Base-by-base conservation (phyloP, 2,113 vertebrate species). In the Chitala chitala region DNA sequence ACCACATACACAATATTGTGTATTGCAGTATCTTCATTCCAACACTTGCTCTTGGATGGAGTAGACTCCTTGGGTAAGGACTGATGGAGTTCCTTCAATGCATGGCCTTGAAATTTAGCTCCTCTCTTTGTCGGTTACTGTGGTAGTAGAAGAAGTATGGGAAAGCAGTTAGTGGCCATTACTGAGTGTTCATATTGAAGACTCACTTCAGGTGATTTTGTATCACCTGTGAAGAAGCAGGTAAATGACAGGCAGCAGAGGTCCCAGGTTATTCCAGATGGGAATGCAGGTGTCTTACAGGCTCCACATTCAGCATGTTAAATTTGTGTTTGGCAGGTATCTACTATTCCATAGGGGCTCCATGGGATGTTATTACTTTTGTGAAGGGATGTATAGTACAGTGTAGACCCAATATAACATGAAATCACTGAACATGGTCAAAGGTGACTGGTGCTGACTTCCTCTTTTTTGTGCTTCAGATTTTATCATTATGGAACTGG, bases 51-150 rank as follows among this genome's bases (percentile, higher is more conserved):
- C 76, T 84, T 82, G 71, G 87, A 83, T 74, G 90, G 91, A 85
- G 75, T 92, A 74, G 70, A 82, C 75, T 80, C 76, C 59, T 58
- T 92, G 75, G 89, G 91, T 91, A 91, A 90, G 89, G 48, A 84
- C 38, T 71, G n/a, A 26, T 68, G 59, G 61, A 33, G 63, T 48
- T 53, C 42, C 13, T 70, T 44, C 10, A 46, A 48, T 76, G 48
- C 33, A 70, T 68, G 33, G 66, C 22, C 59, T 44, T 29, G 29
- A 24, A 42, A 5, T 64, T 36, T n/a, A 5, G 38, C 5, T 36
- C 50, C 40, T 46, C 59, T 42, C 36, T 55, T 38, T 44, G 2
- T 4, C 58, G 20, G 22, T 24, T 44, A 29, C 10, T 53, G 31
- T 29, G 20, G 53, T 72, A 46, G 17, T 26, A 31, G 38, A 1